Evolutionary conservation across 2,888 invertebrate genomes (phyloP).

Genomic region (Cactoblastis cactorum): DNA sequence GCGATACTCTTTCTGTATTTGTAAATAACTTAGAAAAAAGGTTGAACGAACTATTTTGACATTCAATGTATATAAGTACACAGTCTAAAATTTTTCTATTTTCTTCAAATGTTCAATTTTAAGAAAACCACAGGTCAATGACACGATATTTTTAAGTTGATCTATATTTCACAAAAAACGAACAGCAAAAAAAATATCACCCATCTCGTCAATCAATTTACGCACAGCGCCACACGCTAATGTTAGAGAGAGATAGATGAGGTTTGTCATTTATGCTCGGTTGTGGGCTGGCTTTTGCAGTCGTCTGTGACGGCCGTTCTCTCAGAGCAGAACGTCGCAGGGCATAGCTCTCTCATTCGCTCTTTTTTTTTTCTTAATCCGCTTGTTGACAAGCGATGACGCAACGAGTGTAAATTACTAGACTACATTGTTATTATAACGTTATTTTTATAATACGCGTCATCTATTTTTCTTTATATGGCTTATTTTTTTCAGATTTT

Average conservation of each 20-base stretch:
- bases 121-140: slow-evolving; percentile 55
- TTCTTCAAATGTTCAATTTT: slow-evolving; percentile 34
- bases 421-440: slow-evolving; percentile 39
- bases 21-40: too few species aligned
- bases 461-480: slow-evolving; percentile 10
- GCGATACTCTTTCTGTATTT: too few species aligned
- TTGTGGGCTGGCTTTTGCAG: slow-evolving; percentile 69
- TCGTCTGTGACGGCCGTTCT: slow-evolving; percentile 68
- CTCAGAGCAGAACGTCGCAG: slow-evolving; percentile 59
- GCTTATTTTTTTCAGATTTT: neutral
- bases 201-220: slow-evolving; percentile 38
- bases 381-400: slow-evolving; percentile 52
- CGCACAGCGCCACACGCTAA: slow-evolving; percentile 16
- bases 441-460: slow-evolving; percentile 34
- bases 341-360: slow-evolving; percentile 50
- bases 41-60: too few species aligned
- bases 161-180: slow-evolving; percentile 72
- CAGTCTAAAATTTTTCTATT: too few species aligned
- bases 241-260: slow-evolving; percentile 45
- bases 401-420: slow-evolving; percentile 50
- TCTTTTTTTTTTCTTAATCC: slow-evolving; percentile 48
- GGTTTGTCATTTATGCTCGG: slow-evolving; percentile 34
- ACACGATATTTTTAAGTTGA: slow-evolving; percentile 69
- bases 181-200: slow-evolving; percentile 48
- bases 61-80: too few species aligned